These are phyloP conservation scores for Gerosis bhagava DNA, from an alignment of 2,888 invertebrate species.

Conservation along the genomic window DNA sequence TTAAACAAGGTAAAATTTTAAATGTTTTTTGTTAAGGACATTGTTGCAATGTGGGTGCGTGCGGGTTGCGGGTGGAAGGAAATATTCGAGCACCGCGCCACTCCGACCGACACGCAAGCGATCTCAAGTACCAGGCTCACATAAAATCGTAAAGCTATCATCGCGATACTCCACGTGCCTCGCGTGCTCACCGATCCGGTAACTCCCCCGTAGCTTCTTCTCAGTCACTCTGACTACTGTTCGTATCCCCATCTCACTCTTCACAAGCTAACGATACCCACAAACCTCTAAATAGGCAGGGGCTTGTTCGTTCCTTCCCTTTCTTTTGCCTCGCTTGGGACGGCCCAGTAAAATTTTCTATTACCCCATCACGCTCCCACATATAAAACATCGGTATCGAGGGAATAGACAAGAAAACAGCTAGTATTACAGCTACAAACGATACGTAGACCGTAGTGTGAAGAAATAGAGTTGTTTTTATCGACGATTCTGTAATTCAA, in stretches of 20 bases:
- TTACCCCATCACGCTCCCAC: neutral
- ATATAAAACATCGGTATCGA: too few species aligned
- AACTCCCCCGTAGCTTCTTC: constrained; percentile 45
- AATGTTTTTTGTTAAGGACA: neutral
- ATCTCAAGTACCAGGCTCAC: constrained; percentile 69
- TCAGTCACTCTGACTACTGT: constrained; percentile 55
- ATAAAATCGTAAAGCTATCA: constrained; percentile 41
- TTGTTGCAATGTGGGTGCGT: constrained; percentile 33
- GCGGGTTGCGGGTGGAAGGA: constrained; percentile 30
- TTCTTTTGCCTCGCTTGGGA: constrained; percentile 26
- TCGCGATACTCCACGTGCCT: constrained; percentile 48
- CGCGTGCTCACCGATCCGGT: constrained; percentile 31
- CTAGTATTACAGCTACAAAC: too few species aligned
- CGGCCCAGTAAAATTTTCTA: neutral
- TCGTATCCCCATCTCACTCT: too few species aligned
- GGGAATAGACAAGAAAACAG: too few species aligned
- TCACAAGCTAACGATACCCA: too few species aligned
- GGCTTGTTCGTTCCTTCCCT: constrained; percentile 40
- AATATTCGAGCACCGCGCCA: constrained; percentile 64
- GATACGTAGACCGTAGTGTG: too few species aligned
- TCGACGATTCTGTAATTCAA: constrained; percentile 37
- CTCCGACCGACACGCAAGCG: constrained; percentile 79
- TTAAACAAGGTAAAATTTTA: too few species aligned
- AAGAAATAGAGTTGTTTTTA: constrained; percentile 38
- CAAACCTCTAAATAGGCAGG: constrained; percentile 12